Base-by-base conservation (phyloP, 2,797 vertebrate species). In the Diceros bicornis region DNA sequence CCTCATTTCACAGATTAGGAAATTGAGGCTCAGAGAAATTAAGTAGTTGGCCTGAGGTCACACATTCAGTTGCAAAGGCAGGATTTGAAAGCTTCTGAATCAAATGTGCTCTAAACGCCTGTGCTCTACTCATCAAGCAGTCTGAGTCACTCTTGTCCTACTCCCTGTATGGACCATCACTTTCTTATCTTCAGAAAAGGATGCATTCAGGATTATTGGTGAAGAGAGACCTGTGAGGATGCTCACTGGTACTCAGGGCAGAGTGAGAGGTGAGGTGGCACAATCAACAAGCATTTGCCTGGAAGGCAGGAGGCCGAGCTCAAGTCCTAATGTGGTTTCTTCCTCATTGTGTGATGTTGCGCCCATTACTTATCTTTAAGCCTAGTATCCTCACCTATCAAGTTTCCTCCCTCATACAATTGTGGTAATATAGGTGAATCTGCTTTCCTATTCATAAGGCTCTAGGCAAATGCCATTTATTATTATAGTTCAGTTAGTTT, bases 401-500 rank as follows among this genome's bases (percentile, higher is more conserved):
- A 57, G 29, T 29, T 64, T 55, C 27, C 23, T 92, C 17, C 20
- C 6, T 77, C n/a, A 21, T 1, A 82, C 50, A 64, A 61, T 83
- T 27, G 8, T 47, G 25, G 52, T n/a, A 16, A 74, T 16, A 13
- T 18, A 27, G 62, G 32, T 66, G 41, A 81, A 59, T 62, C 29
- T 41, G 23, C 44, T 84, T 83, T 83, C 69, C 69, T 77, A 41
- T 66, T 62, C 14, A 2, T 32, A 37, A 74, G 74, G 21, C 32
- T 94, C 23, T 57, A 66, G 47, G 88, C 32, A 71, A 95, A 92
- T n/a, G 27, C 14, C 90, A 90, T 6, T 59, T 90, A 8, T 59
- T 82, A 32, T 69, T 72, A 71, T 21, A 57, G 50, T 37, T 91
- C 47, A 25, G 0, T 79, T 91, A 47, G 79, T 88, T 95, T 85